Evolutionary conservation across 2,797 vertebrate genomes (phyloP).

Genomic region (Sebastiscus albofasciatus): DNA sequence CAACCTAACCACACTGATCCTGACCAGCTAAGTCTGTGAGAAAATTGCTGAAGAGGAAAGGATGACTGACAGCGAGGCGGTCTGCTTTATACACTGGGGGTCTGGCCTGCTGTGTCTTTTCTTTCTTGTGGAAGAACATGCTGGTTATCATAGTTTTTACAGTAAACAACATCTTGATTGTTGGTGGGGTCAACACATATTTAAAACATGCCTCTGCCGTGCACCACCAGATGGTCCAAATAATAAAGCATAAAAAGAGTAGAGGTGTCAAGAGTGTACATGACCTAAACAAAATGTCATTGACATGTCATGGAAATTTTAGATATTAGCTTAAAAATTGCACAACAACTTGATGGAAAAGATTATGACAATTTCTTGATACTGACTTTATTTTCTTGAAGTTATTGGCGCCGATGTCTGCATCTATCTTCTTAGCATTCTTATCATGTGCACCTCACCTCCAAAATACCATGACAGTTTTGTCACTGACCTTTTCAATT

Average conservation of each 20-base stretch:
- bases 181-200: no score
- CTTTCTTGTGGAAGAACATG: not conserved
- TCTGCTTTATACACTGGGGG: no score
- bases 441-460: not conserved
- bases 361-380: not conserved
- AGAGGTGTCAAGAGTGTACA: not conserved
- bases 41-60: no score
- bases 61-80: no score
- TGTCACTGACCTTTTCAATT: not conserved
- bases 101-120: no score
- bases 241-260: not conserved
- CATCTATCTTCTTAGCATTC: not conserved
- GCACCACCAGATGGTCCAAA: not conserved
- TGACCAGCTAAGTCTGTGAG: no score
- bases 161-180: not conserved
- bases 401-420: not conserved
- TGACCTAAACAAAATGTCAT: not conserved
- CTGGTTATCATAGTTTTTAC: not conserved
- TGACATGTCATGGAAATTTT: not conserved
- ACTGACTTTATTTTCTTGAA: not conserved
- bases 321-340: not conserved
- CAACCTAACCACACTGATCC: no score
- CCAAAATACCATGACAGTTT: not conserved
- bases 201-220: not conserved
- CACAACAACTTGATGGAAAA: not conserved